Percentiles rank a stretch among this genome's conserved stretches.
These are phyloP conservation scores for Hydrotaea diabolus DNA, from an alignment of 2,888 invertebrate genomes.

Conservation along the genomic window DNA sequence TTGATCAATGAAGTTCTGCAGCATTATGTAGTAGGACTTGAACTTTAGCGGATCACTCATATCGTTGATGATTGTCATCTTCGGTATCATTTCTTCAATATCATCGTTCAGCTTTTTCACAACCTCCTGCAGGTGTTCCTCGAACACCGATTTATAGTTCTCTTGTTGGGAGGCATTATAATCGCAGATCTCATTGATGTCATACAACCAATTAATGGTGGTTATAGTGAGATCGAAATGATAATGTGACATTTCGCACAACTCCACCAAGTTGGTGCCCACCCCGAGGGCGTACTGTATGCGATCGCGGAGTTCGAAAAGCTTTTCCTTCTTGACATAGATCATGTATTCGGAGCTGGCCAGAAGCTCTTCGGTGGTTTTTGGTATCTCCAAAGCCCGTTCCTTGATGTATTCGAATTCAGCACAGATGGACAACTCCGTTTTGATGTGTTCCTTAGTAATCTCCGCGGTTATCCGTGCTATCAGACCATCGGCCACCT, in stretches of 20 bases:
- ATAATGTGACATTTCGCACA: conserved; percentile 87
- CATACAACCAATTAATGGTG: conserved; percentile 91
- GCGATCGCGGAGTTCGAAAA: conserved; percentile 86
- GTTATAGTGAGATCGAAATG: conserved; percentile 90
- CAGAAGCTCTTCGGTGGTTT: conserved; percentile 90
- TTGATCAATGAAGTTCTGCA: conserved; percentile 88
- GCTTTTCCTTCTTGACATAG: conserved; percentile 87
- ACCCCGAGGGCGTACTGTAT: conserved; percentile 85
- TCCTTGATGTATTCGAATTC: conserved; percentile 87
- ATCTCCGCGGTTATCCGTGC: conserved; percentile 85
- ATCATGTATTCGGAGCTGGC: conserved; percentile 91
- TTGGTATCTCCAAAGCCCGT: conserved; percentile 87
- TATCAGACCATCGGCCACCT: conserved; percentile 83
- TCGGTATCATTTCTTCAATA: conserved; percentile 87
- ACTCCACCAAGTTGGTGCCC: conserved; percentile 87
- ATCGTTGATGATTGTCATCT: conserved; percentile 89
- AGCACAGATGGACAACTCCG: conserved; percentile 86
- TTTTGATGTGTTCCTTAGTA: conserved; percentile 84
- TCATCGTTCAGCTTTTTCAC: conserved; percentile 87
- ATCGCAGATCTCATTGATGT: conserved; percentile 91
- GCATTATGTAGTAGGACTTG: conserved; percentile 88
- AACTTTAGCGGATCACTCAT: conserved; percentile 91
- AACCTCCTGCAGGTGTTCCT: conserved; percentile 87
- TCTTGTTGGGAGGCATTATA: conserved; percentile 89
- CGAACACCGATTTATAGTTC: conserved; percentile 90